Evolutionary conservation across 2,113 vertebrate species (phyloP), one percentile per base, ranked within the genome.

Genomic region (Argyrosomus japonicus): DNA sequence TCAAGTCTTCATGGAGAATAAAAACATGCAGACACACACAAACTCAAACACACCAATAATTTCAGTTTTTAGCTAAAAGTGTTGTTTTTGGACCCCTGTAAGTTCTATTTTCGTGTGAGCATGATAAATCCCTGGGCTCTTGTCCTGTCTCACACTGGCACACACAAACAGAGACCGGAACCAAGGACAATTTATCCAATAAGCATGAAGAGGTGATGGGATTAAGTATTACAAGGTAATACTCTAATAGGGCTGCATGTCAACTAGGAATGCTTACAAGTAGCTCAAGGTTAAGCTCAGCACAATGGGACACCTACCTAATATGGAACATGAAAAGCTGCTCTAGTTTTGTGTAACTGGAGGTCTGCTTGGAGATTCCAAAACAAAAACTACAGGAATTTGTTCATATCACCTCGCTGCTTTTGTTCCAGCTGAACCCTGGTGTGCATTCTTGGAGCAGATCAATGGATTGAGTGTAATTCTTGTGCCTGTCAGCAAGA

Each of bases 401-500:
- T 40, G 61, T 45, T 74, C 23, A 77, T 84, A 77, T 74, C 61
- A 56, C 23, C 43, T 13, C 5, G 71, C 50, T 75, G 70, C 65
- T 60, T 85, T 91, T 91, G 73, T 85, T 73, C 65, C 75, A 6
- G 45, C 63, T 71, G 61, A 72, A 58, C 72, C 81, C 68, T 23
- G 7, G 14, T 58, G 70, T 64, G 65, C 15, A 74, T 71, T 86
- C 74, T 71, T 88, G 78, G 77, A 90, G 58, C 15, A 1, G 71
- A 85, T 88, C 86, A 90, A 87, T 81, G 87, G 76, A 81, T 70
- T 68, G 63, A 74, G 75, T 43, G 25, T 65, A 80, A 75, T 85
- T 88, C 27, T 87, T 86, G 58, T 73, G 19, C 57, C 58, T 78
- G 86, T 91, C 87, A 92, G 82, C 88, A 75, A 82, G 60, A 88